Base-by-base conservation (phyloP, 2,113 vertebrate genomes). In the Neodontobutis hainanensis region DNA sequence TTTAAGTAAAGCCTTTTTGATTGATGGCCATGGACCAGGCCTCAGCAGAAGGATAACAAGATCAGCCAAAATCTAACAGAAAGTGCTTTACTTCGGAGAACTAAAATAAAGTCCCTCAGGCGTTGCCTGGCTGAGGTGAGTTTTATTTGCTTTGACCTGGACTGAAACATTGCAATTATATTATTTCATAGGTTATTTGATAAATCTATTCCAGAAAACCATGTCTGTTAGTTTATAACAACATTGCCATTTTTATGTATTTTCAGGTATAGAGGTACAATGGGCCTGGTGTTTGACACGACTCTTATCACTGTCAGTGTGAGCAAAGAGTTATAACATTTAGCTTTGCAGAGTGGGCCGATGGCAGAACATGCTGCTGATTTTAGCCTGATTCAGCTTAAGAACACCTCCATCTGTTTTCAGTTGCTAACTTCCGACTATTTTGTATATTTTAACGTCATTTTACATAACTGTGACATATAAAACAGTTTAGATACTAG, bases 321-420 rank as follows among this genome's bases (percentile, higher is more conserved):
- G 66, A 61, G 48, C 49, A 61, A 62, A 32, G 74, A 85, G 66
- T 65, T 69, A 44, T 66, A 70, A 72, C 70, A 82, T 77, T 74
- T 81, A 61, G 61, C 68, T 76, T 63, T 51, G 60, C 53, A 57
- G 85, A 77, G 75, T 85, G 80, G 75, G 77, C 3, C 70, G 77
- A 64, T 75, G 61, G 61, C 59, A 68, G 56, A 64, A 72, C 60
- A 61, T 86, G 78, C 70, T 78, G 51, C 1, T 42, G 70, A 79
- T 77, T 70, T 81, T 59, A 62, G 40, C 76, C 62, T 60, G 69
- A 79, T 79, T 81, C 75, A 77, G 81, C 63, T 65, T 66, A 60
- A 79, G 77, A 72, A 77, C 78, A 63, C 56, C 3, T 70, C 78
- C 81, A 77, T 87, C 80, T 82, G 85, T 78, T 61, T 68, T 68